Evolutionary conservation across 1,140 invertebrate genomes (phyloP), one percentile per base, ranked within the genome.

Genomic region (Hirudo medicinalis): DNA sequence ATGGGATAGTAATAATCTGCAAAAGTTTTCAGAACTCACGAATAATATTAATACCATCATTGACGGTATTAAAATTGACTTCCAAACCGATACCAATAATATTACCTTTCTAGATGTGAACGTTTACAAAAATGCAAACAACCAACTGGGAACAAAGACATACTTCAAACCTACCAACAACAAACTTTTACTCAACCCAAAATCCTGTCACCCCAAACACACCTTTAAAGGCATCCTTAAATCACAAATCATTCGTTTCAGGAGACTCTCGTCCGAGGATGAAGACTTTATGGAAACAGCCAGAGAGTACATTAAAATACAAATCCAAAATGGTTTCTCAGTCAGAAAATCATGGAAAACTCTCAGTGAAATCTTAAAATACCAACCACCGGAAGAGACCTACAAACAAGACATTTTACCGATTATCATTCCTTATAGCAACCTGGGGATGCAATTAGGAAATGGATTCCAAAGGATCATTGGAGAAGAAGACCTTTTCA

Each of bases 201-300:
- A 2, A 3, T 57, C 53, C 8, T 71, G 32, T 54, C 70, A 71
- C 53, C 70, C 70, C 6, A 32, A 5, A n/a, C 70, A 71, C 25
- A 60, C 54, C 4, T 19, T 27, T 19, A 6, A 2, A 8, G 70
- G 70, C 2, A 57, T 71, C 17, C 4, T 71, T 19, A 71, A 60
- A 71, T 71, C 70, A 2, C 70, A 71, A 60, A 3, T 71, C 17
- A 71, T 57, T 54, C 17, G 70, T 20, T 71, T 9, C 40, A 70
- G 49, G n/a, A 40, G 69, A 53, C 36, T 70, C 8, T 70, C 40
- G 2, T 70, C 69, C 8, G 15, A 32, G 27, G 27, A 67, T 6
- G 27, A 22, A 6, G 8, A 67, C 17, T 67, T 27, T 17, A 8
- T 32, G 19, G 2, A 17, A 20, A 29, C 66, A 11, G 40, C 40